These are phyloP conservation scores for Geopemphigus sp. DNA, from an alignment of 1,140 invertebrate genomes.

Conservation along the genomic window DNA sequence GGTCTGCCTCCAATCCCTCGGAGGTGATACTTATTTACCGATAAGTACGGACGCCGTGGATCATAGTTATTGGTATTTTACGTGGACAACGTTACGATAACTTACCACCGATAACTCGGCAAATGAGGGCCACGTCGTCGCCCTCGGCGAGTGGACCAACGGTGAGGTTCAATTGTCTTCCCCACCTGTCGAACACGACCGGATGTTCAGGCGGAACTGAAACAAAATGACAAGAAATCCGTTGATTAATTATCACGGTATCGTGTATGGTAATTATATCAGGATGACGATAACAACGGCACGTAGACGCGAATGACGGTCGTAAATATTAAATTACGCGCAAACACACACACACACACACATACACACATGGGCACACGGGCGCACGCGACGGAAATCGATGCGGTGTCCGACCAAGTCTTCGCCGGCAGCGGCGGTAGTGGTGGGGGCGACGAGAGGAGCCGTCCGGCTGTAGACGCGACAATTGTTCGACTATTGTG, in stretches of 20 bases:
- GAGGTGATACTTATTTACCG: no score
- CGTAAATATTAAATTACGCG: slow-evolving; percentile 1
- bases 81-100: slow-evolving; percentile 36
- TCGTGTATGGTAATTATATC: background rate
- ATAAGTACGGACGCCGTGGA: no score
- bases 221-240: slow-evolving; percentile 54
- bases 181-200: slow-evolving; percentile 75
- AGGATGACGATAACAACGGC: background rate
- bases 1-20: no score
- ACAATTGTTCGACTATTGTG: slow-evolving; percentile 40
- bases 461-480: slow-evolving; percentile 8
- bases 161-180: slow-evolving; percentile 68
- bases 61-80: no score
- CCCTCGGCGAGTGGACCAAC: slow-evolving; percentile 77
- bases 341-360: no score
- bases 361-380: no score
- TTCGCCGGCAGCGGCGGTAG: background rate
- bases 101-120: slow-evolving; percentile 67
- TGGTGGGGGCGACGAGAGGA: background rate
- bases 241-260: background rate
- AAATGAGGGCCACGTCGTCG: slow-evolving; percentile 64
- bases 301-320: background rate
- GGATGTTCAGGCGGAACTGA: slow-evolving; percentile 82
- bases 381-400: slow-evolving; percentile 28
- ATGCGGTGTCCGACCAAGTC: background rate